Conservation (phyloP, 2,888 invertebrate species). For the Mythimna lalbum region DNA sequence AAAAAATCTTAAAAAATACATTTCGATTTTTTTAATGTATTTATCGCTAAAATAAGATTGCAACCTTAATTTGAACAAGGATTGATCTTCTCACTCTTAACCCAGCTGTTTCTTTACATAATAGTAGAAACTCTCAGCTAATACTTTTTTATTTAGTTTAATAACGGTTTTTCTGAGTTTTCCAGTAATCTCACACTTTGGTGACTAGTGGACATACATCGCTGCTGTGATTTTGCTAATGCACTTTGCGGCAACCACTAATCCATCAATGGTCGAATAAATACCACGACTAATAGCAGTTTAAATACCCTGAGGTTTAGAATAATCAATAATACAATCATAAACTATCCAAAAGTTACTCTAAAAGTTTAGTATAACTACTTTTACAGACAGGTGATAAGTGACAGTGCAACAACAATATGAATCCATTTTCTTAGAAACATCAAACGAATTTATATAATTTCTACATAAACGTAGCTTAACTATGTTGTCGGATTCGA, state of each 20-base stretch:
- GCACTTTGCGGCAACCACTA: background rate
- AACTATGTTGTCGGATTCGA: background rate
- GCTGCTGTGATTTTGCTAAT: constrained; percentile 4
- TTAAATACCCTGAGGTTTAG: background rate
- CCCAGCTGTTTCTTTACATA: background rate
- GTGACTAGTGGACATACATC: background rate
- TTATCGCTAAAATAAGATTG: background rate
- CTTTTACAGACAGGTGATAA: background rate
- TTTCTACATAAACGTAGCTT: background rate
- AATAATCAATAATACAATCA: background rate
- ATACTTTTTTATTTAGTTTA: background rate
- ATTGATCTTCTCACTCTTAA: background rate
- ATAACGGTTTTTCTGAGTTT: background rate
- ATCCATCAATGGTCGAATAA: background rate
- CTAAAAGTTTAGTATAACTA: background rate
- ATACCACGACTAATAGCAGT: background rate
- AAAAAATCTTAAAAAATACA: too few species aligned
- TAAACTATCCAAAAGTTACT: background rate
- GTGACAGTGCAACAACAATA: background rate
- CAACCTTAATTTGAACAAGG: background rate
- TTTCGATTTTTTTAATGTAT: too few species aligned
- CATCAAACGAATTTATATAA: background rate
- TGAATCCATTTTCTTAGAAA: background rate
- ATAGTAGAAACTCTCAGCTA: background rate
- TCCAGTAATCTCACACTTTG: background rate